phyloP scores from a whole-genome alignment of 2,888 invertebrate species.

The Tinea pellionella region DNA sequence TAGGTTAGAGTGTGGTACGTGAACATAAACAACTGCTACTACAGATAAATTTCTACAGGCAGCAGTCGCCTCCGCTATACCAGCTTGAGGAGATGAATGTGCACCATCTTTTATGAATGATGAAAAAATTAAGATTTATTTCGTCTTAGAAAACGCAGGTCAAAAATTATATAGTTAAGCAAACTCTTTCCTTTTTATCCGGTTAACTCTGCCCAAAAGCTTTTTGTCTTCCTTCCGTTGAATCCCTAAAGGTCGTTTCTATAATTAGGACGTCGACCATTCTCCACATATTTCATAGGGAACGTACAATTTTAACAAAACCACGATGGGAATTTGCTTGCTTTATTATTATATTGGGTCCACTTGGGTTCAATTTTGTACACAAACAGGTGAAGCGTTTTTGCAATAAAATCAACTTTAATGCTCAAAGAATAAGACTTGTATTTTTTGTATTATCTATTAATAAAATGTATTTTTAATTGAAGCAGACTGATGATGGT shows the following conservation, averaged over 20 bases:
- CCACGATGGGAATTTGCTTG: conserved; percentile 1
- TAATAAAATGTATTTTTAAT: too few species aligned
- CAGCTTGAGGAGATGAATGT: too few species aligned
- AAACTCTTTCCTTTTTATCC: neutral
- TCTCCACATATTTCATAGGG: conserved; percentile 1
- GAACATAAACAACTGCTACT: too few species aligned
- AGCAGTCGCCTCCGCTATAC: too few species aligned
- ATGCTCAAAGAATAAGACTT: neutral
- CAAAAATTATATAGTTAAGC: neutral
- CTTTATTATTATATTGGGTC: neutral
- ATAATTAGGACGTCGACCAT: conserved; percentile 1
- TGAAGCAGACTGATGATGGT: too few species aligned
- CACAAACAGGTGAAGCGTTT: neutral
- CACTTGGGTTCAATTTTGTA: neutral
- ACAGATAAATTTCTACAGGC: too few species aligned
- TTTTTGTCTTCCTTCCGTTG: conserved; percentile 4
- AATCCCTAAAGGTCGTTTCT: neutral
- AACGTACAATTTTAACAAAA: conserved; percentile 1
- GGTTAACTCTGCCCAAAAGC: neutral
- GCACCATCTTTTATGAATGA: too few species aligned
- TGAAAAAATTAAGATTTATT: too few species aligned
- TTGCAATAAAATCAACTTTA: too few species aligned
- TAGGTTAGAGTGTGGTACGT: too few species aligned
- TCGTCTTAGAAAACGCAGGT: neutral
- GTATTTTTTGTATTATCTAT: too few species aligned